Conservation (phyloP, 2,888 invertebrate species). For the Globia sparganii region DNA sequence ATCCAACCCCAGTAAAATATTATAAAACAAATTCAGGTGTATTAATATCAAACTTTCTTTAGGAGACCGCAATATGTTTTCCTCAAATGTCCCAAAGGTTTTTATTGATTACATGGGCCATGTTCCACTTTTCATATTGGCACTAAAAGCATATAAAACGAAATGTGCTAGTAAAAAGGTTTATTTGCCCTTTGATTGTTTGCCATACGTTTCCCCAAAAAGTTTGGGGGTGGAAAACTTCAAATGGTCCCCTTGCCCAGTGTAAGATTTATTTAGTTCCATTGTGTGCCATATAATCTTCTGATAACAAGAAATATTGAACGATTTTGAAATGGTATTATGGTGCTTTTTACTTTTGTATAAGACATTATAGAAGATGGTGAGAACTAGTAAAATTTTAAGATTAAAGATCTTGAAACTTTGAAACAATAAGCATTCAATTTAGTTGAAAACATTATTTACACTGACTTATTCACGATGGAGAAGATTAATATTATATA, state of each 20-base stretch:
- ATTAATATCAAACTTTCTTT: slow-evolving; percentile 54
- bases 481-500: slow-evolving; percentile 4
- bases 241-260: slow-evolving; percentile 63
- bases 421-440: slow-evolving; percentile 25
- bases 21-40: slow-evolving; percentile 53
- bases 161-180: slow-evolving; percentile 81
- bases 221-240: slow-evolving; percentile 64
- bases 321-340: slow-evolving; percentile 4
- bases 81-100: slow-evolving; percentile 70
- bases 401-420: slow-evolving; percentile 8
- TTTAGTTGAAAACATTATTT: slow-evolving; percentile 11
- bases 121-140: slow-evolving; percentile 77
- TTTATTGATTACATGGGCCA: slow-evolving; percentile 80
- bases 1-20: slow-evolving; percentile 14
- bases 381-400: not conserved
- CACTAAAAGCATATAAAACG: slow-evolving; percentile 79
- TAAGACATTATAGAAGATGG: not conserved
- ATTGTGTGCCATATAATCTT: slow-evolving; percentile 62
- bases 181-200: slow-evolving; percentile 84
- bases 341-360: not conserved
- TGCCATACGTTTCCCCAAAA: slow-evolving; percentile 76
- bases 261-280: slow-evolving; percentile 72
- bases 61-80: slow-evolving; percentile 57
- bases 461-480: slow-evolving; percentile 12
- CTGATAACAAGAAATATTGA: slow-evolving; percentile 48